Conservation (phyloP, 2,888 invertebrate genomes). For the Drosophila tanythrix region DNA sequence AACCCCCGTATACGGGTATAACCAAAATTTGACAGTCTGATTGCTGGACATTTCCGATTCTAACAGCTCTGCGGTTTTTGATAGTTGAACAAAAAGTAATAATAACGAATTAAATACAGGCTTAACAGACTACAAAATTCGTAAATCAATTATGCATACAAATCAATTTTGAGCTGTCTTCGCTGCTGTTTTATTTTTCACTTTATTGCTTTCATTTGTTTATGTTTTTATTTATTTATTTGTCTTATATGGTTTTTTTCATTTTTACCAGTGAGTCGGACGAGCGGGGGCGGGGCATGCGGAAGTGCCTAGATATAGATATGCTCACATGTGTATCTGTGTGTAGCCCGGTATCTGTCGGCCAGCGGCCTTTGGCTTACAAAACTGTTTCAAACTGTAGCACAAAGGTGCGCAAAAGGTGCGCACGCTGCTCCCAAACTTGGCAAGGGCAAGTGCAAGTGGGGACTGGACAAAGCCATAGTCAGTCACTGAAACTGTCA, state of each 20-base stretch:
- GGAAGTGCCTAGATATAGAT: conserved; percentile 36
- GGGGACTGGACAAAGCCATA: conserved; percentile 6
- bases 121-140: conserved; percentile 53
- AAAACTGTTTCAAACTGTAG: conserved; percentile 41
- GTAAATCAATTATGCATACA: conserved; percentile 77
- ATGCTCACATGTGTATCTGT: not conserved
- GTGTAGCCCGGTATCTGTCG: not conserved
- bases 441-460: conserved; percentile 35
- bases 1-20: not conserved
- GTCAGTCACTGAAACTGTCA: conserved; percentile 53
- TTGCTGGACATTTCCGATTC: conserved; percentile 35
- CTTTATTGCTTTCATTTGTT: conserved; percentile 38
- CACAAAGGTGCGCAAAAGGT: conserved; percentile 31
- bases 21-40: conserved; percentile 4
- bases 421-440: conserved; percentile 26
- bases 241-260: not conserved
- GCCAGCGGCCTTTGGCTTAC: conserved; percentile 44
- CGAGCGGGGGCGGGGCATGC: conserved; percentile 30
- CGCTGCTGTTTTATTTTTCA: conserved; percentile 38
- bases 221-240: conserved; percentile 8
- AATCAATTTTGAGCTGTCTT: conserved; percentile 62
- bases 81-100: conserved; percentile 10
- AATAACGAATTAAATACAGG: conserved; percentile 31
- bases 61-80: conserved; percentile 44
- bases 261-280: conserved; percentile 33